phyloP scores from a whole-genome alignment of 2,888 invertebrate species.

The Apamea epomidion region DNA sequence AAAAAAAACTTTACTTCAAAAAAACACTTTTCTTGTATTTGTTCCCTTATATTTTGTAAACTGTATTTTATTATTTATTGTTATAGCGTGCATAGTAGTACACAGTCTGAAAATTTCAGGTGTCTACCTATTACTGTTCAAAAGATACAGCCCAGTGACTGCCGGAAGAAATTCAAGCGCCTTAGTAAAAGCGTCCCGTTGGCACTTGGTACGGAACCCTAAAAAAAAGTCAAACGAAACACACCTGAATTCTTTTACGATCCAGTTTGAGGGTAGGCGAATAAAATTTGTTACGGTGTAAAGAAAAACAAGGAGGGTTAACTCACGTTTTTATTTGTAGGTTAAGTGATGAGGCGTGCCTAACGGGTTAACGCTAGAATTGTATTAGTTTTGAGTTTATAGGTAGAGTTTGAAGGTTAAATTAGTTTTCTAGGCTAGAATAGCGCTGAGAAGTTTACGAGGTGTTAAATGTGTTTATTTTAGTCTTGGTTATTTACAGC shows the following conservation, averaged over 20 bases:
- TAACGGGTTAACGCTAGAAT: slow-evolving; percentile 41
- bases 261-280: slow-evolving; percentile 37
- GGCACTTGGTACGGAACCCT: not conserved
- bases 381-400: slow-evolving; percentile 28
- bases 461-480: slow-evolving; percentile 6
- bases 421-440: slow-evolving; percentile 14
- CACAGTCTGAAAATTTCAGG: not conserved
- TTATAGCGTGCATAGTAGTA: not conserved
- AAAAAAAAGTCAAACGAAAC: slow-evolving; percentile 51
- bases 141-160: not conserved
- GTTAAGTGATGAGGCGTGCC: slow-evolving; percentile 53
- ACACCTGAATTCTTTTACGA: slow-evolving; percentile 60
- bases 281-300: slow-evolving; percentile 60
- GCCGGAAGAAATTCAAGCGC: not conserved
- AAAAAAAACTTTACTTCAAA: too few species aligned
- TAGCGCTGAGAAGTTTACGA: not conserved
- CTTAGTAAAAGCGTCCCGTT: not conserved
- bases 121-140: not conserved
- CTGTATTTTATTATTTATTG: not conserved
- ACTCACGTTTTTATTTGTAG: slow-evolving; percentile 43
- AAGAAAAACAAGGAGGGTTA: slow-evolving; percentile 48
- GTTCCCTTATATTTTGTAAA: too few species aligned
- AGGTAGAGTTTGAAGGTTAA: not conserved
- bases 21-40: too few species aligned
- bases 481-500: too few species aligned